Evolutionary conservation across 2,888 invertebrate genomes (phyloP).

Genomic region (Orgyia antiqua): DNA sequence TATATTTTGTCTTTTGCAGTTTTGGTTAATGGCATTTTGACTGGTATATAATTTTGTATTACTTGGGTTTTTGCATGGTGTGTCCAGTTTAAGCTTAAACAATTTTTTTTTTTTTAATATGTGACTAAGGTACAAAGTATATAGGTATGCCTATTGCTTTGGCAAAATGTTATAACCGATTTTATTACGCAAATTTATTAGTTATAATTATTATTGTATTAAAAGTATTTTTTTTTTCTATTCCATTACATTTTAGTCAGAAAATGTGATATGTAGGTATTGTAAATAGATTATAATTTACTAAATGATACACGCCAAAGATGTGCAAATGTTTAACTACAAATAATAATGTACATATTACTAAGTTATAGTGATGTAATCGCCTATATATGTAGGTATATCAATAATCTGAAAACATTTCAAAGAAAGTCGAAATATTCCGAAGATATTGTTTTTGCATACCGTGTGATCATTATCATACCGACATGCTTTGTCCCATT

Average conservation of each 20-base stretch:
- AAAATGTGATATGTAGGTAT: slow-evolving; percentile 19
- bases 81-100: too few relatives aligned
- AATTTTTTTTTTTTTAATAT: too few relatives aligned
- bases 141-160: slow-evolving; percentile 3
- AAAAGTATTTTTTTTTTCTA: not conserved
- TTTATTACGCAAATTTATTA: slow-evolving; percentile 2
- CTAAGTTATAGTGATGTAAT: not conserved
- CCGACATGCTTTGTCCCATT: too few relatives aligned
- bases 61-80: too few relatives aligned
- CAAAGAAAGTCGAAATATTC: too few relatives aligned
- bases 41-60: too few relatives aligned
- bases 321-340: slow-evolving; percentile 6
- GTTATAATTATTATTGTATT: not conserved
- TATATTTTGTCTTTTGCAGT: too few relatives aligned
- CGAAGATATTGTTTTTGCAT: too few relatives aligned
- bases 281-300: slow-evolving; percentile 8
- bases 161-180: slow-evolving; percentile 3
- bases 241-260: slow-evolving; percentile 18
- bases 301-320: slow-evolving; percentile 16
- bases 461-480: too few relatives aligned
- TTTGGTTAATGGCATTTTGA: too few relatives aligned
- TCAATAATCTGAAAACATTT: too few relatives aligned
- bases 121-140: slow-evolving; percentile 8
- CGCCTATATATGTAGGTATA: not conserved
- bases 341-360: not conserved